Evolutionary conservation across 2,113 vertebrate genomes (phyloP).

Genomic region (Syngnathoides biaculeatus): DNA sequence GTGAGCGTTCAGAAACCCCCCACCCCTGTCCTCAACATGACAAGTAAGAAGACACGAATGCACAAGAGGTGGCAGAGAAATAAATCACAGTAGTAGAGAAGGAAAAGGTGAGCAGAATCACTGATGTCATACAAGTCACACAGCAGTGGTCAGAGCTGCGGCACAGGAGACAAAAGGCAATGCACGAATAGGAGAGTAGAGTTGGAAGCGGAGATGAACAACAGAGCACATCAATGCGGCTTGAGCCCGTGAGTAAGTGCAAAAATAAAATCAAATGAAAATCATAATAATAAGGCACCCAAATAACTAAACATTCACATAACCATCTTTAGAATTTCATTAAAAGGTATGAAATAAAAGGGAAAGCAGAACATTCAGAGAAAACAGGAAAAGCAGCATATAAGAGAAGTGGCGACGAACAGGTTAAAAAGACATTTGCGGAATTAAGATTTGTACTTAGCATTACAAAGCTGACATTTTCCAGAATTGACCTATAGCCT

Average conservation of each 20-base stretch:
- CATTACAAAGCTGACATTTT: constrained; percentile 55
- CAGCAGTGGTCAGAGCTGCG: constrained; percentile 47
- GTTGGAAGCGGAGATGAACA: constrained; percentile 55
- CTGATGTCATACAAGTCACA: constrained; percentile 60
- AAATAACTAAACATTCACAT: constrained; percentile 48
- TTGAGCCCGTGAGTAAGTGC: constrained; percentile 52
- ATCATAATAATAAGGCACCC: constrained; percentile 36
- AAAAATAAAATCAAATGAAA: constrained; percentile 22
- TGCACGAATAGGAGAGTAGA: constrained; percentile 43
- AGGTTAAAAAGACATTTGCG: constrained; percentile 51
- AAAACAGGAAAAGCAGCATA: constrained; percentile 32
- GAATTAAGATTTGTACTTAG: constrained; percentile 31
- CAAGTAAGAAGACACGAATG: constrained; percentile 38
- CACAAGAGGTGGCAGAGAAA: constrained; percentile 48
- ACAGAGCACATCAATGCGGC: constrained; percentile 56
- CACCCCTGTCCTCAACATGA: constrained; percentile 32
- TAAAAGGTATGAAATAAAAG: constrained; percentile 17
- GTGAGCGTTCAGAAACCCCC: constrained; percentile 42
- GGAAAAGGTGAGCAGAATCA: constrained; percentile 57
- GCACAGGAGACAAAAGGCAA: constrained; percentile 51
- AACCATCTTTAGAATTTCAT: constrained; percentile 25
- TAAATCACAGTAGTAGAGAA: constrained; percentile 49
- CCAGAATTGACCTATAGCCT: constrained; percentile 37
- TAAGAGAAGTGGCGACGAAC: constrained; percentile 40
- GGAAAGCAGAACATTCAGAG: constrained; percentile 26